Evolutionary conservation across 1,140 invertebrate genomes (phyloP), one percentile per base, ranked within the genome.

Genomic region (Pseudomyrmex concolor): DNA sequence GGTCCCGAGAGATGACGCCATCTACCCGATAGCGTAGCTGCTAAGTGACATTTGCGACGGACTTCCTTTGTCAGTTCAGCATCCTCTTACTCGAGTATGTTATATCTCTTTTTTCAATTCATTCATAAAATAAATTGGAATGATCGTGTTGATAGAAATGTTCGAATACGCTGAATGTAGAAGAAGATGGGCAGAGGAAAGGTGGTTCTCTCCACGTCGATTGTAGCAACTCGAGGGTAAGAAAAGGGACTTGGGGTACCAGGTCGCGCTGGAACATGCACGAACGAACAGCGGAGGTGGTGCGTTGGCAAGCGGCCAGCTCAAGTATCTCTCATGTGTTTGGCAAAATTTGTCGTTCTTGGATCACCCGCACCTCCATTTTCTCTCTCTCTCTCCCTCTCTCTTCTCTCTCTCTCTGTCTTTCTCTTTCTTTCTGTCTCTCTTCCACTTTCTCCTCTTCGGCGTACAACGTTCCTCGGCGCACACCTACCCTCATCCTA

Each of bases 311-410:
- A 84, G 17, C 71, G 78, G 88, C 90, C 90, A 91, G 80, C 86
- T 85, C 70, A 17, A 90, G 89, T 89, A 89, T 89, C 84, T 90
- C 87, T 86, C 86, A 72, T 89, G 90, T 90, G 87, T 90, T 91
- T 90, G 89, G 84, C 87, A 89, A 83, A 87, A 91, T 91, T 91
- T 91, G 87, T 90, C 89, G 63, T 83, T 67, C 59, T 74, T 50
- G 70, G 55, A 50, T 72, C 67, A 43, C 74, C 60, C 76, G 45
- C 64, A 57, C 50, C 60, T 22, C 4, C 48, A 19, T 19, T 57
- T 43, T 12, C 2, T 7, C 34, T 48, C 48, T n/a, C 34, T 55
- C 51, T 13, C 2, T 4, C 5, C 54, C 34, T 1, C n/a, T 25
- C n/a, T n/a, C n/a, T n/a, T n/a, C 25, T 60, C 51, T 15, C 67